A percentile compares a stretch with the other conserved stretches of the same genome.
Evolutionary conservation across 2,888 invertebrate genomes (phyloP).

Genomic region (Allacma fusca): DNA sequence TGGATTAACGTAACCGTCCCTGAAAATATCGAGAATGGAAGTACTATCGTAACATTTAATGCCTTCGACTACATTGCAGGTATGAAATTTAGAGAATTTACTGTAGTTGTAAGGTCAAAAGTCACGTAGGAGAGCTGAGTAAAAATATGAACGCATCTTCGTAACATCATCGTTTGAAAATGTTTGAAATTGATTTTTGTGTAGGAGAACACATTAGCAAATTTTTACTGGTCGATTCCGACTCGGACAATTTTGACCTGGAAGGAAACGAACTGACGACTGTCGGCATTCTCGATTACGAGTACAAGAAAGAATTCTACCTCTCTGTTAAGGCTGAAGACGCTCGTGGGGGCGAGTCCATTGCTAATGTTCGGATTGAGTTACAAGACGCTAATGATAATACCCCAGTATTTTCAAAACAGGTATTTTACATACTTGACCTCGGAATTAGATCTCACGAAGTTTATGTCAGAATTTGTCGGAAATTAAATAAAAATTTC

Average conservation of each 20-base stretch:
- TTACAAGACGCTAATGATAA: constrained; percentile 73
- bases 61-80: constrained; percentile 77
- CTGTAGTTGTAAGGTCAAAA: background rate
- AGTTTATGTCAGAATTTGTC: background rate
- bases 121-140: background rate
- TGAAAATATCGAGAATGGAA: constrained; percentile 80
- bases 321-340: constrained; percentile 82
- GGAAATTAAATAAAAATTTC: too few species aligned
- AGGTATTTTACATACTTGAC: constrained; percentile 2
- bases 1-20: constrained; percentile 74
- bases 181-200: too few species aligned
- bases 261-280: constrained; percentile 56
- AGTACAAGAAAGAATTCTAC: constrained; percentile 80
- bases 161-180: too few species aligned
- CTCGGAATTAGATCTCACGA: background rate
- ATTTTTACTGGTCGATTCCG: constrained; percentile 49
- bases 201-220: constrained; percentile 39
- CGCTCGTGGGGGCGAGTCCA: constrained; percentile 77
- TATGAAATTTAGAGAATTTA: constrained; percentile 62
- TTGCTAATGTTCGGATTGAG: constrained; percentile 76
- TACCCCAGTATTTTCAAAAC: constrained; percentile 39
- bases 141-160: too few species aligned
- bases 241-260: constrained; percentile 56
- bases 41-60: constrained; percentile 73
- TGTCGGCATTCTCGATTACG: constrained; percentile 73